Percentiles rank a stretch among this genome's conserved stretches.
These are phyloP conservation scores for Drosophila meridionalis DNA, from an alignment of 2,888 invertebrate genomes.

Conservation along the genomic window DNA sequence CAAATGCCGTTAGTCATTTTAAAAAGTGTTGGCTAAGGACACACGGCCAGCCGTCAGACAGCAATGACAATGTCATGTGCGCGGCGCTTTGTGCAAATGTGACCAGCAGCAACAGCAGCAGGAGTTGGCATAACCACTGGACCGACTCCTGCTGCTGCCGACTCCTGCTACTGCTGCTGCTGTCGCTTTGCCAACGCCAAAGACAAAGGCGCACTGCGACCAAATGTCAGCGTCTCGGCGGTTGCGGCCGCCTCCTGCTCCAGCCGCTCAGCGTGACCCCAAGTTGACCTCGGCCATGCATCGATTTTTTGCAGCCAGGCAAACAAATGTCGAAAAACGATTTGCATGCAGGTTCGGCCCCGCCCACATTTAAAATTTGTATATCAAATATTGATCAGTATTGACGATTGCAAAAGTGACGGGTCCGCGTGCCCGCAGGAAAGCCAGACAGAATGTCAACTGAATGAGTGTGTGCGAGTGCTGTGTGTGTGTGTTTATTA, in stretches of 20 bases:
- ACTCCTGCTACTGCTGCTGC: conserved; percentile 10
- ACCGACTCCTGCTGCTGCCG: conserved; percentile 9
- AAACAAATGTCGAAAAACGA: conserved; percentile 7
- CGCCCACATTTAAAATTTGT: conserved; percentile 60
- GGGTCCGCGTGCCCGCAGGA: conserved; percentile 49
- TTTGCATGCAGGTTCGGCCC: conserved; percentile 29
- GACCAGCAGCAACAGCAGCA: conserved; percentile 27
- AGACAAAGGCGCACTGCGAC: conserved; percentile 73
- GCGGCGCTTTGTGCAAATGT: conserved; percentile 68
- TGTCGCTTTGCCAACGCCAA: conserved; percentile 67
- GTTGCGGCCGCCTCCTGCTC: conserved; percentile 1
- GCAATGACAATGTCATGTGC: conserved; percentile 69
- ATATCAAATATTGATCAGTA: conserved; percentile 75
- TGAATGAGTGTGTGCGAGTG: conserved; percentile 16
- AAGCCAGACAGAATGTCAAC: conserved; percentile 43
- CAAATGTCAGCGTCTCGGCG: conserved; percentile 62
- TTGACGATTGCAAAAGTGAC: conserved; percentile 45
- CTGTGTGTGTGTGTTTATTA: conserved; percentile 17
- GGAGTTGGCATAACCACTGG: conserved; percentile 26
- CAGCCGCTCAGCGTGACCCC: conserved; percentile 57
- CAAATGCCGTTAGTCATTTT: conserved; percentile 74
- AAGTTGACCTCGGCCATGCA: conserved; percentile 67
- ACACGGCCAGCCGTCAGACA: conserved; percentile 22
- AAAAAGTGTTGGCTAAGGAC: conserved; percentile 50
- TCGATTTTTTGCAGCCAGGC: conserved; percentile 60